phyloP scores from a whole-genome alignment of 2,888 invertebrate species.

The Drosophila subsilvestris region DNA sequence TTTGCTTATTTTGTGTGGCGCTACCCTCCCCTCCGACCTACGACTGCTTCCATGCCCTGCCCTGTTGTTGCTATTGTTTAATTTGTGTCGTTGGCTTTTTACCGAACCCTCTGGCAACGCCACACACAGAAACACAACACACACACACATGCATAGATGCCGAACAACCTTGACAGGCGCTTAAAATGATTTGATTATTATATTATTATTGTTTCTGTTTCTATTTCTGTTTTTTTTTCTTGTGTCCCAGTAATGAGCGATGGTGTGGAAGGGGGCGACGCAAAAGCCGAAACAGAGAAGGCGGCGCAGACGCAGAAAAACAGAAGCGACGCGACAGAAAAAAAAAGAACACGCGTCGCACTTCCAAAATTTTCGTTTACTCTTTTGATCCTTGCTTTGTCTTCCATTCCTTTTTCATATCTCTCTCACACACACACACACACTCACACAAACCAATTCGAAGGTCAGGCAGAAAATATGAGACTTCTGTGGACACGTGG shows the following conservation, averaged over 20 bases:
- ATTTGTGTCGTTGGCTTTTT: conserved; percentile 54
- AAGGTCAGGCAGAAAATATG: neutral
- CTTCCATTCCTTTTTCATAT: neutral
- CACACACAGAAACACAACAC: neutral
- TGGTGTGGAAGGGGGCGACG: neutral
- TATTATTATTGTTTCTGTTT: conserved; percentile 52
- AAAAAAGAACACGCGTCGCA: neutral
- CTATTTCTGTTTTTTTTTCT: conserved; percentile 8
- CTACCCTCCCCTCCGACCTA: conserved; percentile 1
- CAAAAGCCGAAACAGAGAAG: neutral
- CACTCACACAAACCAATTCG: neutral
- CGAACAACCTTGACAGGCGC: conserved; percentile 70
- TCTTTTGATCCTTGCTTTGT: neutral
- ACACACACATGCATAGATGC: neutral
- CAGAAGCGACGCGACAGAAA: neutral
- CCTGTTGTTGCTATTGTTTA: conserved; percentile 64
- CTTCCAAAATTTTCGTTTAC: neutral
- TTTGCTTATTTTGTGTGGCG: conserved; percentile 63
- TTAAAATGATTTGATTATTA: conserved; percentile 74
- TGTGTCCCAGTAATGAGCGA: conserved; percentile 1
- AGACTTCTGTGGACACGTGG: no score
- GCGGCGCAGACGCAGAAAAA: neutral
- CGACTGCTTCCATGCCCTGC: conserved; percentile 19
- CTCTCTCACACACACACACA: neutral
- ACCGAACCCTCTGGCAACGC: neutral